Evolutionary conservation across 2,888 invertebrate species (phyloP), one percentile per base, ranked within the genome.

Genomic region (Timandra comae): DNA sequence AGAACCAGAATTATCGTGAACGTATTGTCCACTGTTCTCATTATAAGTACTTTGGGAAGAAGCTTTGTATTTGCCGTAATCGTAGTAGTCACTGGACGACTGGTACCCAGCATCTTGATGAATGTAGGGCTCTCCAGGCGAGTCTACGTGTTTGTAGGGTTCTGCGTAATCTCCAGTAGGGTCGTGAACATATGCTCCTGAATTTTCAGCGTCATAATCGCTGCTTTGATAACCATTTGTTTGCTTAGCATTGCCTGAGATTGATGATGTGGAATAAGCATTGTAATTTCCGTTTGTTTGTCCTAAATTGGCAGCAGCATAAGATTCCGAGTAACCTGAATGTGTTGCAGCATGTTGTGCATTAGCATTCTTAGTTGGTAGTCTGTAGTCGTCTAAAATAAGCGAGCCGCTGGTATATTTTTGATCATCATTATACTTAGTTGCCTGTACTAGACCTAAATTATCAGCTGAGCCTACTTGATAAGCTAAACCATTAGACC

Each of bases 151-250:
- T 37, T 56, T 69, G 47, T 86, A 86, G 9, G 84, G 82, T 34
- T 66, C 71, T 1, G 82, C 84, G 22, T 69, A 63, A 36, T 86
- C 86, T 16, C 86, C 86, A 2, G 79, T 57, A 38, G 84, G 75
- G 43, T 86, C 86, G 42, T 86, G 86, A 2, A 81, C 63, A 45
- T 86, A 86, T 1, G 73, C 71, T n/a, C 86, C 86, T 8, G 82
- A 72, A 30, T 71, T 57, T 21, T 78, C 73, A 13, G 58, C 60
- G n/a, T 75, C 62, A 31, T 64, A 63, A 38, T 48, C 57, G 16
- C 41, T 44, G 21, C 49, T 61, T 45, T 72, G 60, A 29, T 66
- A 66, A 22, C 58, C 55, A 29, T 45, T 41, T 12, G 52, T 51
- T 28, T 59, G 55, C 7, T 52, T 51, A 16, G 32, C 13, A 28